These are phyloP conservation scores for Noctua janthe DNA, from an alignment of 2,888 invertebrate species.

Conservation along the genomic window DNA sequence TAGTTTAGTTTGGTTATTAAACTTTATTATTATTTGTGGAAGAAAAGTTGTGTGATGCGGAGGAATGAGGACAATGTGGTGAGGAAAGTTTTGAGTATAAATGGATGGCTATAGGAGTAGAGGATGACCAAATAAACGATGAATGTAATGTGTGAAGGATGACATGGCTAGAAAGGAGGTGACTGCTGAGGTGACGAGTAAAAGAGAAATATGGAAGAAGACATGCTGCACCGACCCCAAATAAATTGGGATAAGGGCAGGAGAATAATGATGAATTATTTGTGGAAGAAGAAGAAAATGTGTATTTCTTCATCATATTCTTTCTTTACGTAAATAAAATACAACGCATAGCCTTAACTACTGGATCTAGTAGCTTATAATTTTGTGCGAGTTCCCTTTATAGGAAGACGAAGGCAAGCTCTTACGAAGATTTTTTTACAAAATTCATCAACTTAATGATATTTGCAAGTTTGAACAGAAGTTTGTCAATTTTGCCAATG, in stretches of 20 bases:
- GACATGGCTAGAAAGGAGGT: neutral
- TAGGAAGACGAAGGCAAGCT: neutral
- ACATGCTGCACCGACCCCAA: neutral
- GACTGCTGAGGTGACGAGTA: neutral
- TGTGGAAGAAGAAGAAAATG: neutral
- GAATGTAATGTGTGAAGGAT: neutral
- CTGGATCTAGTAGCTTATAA: neutral
- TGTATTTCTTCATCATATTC: neutral
- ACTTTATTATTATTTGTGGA: neutral
- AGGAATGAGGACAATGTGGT: neutral
- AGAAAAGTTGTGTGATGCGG: neutral
- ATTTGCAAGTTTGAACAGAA: neutral
- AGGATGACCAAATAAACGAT: neutral
- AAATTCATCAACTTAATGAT: neutral
- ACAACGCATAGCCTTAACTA: neutral
- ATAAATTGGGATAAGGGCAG: neutral
- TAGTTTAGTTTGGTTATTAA: constrained; percentile 23
- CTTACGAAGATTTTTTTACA: neutral
- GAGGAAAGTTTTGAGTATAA: neutral
- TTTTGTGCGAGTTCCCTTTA: neutral
- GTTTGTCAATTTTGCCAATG: neutral
- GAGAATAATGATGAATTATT: neutral
- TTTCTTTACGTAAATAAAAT: neutral
- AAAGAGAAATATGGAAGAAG: neutral
- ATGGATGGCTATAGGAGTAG: neutral